Evolutionary conservation across 2,888 invertebrate genomes (phyloP).

Genomic region (Arge pagana): DNA sequence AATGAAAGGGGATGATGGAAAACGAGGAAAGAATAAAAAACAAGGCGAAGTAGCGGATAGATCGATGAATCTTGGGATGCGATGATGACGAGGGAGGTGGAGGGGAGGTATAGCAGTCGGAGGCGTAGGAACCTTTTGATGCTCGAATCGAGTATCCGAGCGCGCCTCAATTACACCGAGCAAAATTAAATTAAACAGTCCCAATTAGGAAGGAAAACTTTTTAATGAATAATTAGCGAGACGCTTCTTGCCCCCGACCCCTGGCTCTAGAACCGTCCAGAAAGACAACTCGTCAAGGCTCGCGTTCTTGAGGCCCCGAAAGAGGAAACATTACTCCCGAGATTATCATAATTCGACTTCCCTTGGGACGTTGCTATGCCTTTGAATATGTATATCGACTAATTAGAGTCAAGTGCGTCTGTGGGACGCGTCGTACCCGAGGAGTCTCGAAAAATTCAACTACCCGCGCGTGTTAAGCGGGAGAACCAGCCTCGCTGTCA

Average conservation of each 20-base stretch:
- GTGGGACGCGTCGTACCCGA: conserved; percentile 3
- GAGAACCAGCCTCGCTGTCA: too few relatives aligned
- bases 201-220: conserved; percentile 20
- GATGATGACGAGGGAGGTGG: too few relatives aligned
- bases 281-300: conserved; percentile 13
- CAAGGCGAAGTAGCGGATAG: too few relatives aligned
- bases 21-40: too few relatives aligned
- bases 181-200: conserved; percentile 21
- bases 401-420: conserved; percentile 20
- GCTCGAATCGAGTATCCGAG: conserved; percentile 9
- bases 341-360: conserved; percentile 22
- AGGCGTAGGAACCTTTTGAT: conserved; percentile 9
- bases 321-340: conserved; percentile 20
- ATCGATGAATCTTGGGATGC: too few relatives aligned
- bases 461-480: not conserved
- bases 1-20: too few relatives aligned
- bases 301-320: conserved; percentile 9
- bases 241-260: not conserved
- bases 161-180: conserved; percentile 14
- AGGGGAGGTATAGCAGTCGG: too few relatives aligned
- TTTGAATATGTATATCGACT: conserved; percentile 20
- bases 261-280: not conserved
- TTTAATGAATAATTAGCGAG: conserved; percentile 22
- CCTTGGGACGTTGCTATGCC: conserved; percentile 21
- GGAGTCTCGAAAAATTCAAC: conserved; percentile 1